A percentile compares a stretch with the other conserved stretches of the same genome.
Evolutionary conservation across 2,888 invertebrate species (phyloP).

Genomic region (Troides helena): DNA sequence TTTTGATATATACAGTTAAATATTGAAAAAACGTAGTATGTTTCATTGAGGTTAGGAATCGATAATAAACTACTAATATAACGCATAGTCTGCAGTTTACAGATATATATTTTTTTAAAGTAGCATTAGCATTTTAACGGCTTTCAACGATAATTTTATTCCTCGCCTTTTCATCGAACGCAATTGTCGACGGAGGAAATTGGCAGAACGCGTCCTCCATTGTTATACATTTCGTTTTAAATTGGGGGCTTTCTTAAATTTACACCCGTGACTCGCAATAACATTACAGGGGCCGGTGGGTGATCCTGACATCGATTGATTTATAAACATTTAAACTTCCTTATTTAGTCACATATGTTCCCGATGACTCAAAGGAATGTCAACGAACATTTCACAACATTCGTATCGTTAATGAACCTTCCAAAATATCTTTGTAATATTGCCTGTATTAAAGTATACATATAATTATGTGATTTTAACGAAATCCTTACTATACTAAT

Average conservation of each 20-base stretch:
- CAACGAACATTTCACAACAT: constrained; percentile 15
- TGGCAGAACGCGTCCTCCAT: constrained; percentile 72
- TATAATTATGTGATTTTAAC: no score
- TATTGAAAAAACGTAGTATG: background rate
- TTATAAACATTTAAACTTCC: constrained; percentile 41
- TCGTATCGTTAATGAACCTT: background rate
- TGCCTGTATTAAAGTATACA: background rate
- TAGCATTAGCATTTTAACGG: constrained; percentile 22
- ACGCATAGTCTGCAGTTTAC: constrained; percentile 2
- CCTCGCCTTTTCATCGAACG: constrained; percentile 67
- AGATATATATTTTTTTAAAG: background rate
- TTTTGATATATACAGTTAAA: background rate
- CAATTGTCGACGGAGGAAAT: constrained; percentile 71
- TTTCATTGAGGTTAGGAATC: background rate
- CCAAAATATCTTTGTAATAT: background rate
- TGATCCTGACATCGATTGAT: constrained; percentile 49
- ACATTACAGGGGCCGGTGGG: constrained; percentile 51
- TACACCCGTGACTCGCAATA: constrained; percentile 76
- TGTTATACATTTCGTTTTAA: constrained; percentile 78
- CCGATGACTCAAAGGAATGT: constrained; percentile 16
- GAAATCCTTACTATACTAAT: no score
- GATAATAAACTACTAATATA: background rate
- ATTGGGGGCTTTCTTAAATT: constrained; percentile 79
- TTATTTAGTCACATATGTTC: constrained; percentile 32
- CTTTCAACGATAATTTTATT: constrained; percentile 62